These are phyloP conservation scores for Oreochromis aureus DNA, from an alignment of 2,113 vertebrate genomes.

Conservation along the genomic window DNA sequence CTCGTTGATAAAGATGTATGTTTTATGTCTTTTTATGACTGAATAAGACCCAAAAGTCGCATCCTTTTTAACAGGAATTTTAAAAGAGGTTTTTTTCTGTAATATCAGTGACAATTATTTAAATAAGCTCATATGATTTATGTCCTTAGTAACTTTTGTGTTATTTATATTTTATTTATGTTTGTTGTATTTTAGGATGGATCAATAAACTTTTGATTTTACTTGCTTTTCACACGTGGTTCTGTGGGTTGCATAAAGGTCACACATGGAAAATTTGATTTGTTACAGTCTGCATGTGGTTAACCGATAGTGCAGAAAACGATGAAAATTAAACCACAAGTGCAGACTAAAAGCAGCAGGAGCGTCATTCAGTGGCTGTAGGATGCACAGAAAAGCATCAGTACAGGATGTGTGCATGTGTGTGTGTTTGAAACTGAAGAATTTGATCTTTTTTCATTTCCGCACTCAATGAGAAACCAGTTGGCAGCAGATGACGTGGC, in stretches of 20 bases:
- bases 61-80: fast-evolving
- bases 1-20: background rate
- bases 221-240: background rate
- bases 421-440: background rate
- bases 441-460: background rate
- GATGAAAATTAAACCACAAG: fast-evolving
- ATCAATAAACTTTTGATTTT: background rate
- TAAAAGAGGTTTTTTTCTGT: fast-evolving
- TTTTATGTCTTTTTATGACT: background rate
- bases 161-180: background rate
- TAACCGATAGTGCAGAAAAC: background rate
- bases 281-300: background rate
- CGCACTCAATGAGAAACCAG: background rate
- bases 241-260: background rate
- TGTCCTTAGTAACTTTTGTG: background rate
- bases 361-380: fast-evolving
- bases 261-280: background rate
- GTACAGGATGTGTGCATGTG: background rate
- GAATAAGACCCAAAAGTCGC: background rate
- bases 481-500: background rate
- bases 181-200: fast-evolving
- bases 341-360: fast-evolving
- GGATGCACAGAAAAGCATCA: background rate
- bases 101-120: fast-evolving
- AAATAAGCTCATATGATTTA: background rate